Evolutionary conservation across 2,797 vertebrate genomes (phyloP).

Genomic region (Parauchenoglanis ngamensis): DNA sequence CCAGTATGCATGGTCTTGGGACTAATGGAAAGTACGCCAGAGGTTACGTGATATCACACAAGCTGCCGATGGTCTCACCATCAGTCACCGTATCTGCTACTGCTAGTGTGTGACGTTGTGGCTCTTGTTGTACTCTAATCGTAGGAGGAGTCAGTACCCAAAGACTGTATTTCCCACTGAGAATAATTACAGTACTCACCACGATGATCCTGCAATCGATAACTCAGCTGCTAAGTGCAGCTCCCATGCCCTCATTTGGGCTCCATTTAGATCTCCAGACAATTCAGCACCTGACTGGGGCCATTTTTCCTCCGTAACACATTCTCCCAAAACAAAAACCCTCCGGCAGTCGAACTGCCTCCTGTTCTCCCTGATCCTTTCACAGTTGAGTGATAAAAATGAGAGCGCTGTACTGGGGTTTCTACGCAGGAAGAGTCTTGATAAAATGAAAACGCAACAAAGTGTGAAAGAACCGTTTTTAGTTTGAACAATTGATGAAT

Average conservation of each 20-base stretch:
- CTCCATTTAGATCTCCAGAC: constrained; percentile 42
- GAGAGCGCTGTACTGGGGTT: constrained; percentile 8
- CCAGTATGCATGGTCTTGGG: background rate
- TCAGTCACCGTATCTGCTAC: background rate
- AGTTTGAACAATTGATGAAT: background rate
- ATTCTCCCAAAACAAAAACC: constrained; percentile 43
- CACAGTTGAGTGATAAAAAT: constrained; percentile 37
- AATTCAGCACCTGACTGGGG: constrained; percentile 36
- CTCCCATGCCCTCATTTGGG: constrained; percentile 35
- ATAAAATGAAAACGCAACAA: background rate
- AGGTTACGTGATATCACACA: background rate
- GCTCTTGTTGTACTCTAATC: constrained; percentile 13
- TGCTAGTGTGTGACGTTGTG: background rate
- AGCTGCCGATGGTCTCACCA: background rate
- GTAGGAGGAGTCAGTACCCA: constrained; percentile 15
- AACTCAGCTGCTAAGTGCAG: constrained; percentile 44
- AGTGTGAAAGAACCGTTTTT: background rate
- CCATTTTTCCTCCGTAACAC: constrained; percentile 34
- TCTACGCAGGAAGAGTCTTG: background rate
- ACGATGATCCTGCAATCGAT: constrained; percentile 34
- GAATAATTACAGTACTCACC: constrained; percentile 52
- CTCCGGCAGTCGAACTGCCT: constrained; percentile 38
- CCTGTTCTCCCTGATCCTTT: constrained; percentile 35
- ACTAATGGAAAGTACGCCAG: background rate
- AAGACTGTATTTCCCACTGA: constrained; percentile 29